These are phyloP conservation scores for Apamea crenata DNA, from an alignment of 2,888 invertebrate species.

Conservation along the genomic window DNA sequence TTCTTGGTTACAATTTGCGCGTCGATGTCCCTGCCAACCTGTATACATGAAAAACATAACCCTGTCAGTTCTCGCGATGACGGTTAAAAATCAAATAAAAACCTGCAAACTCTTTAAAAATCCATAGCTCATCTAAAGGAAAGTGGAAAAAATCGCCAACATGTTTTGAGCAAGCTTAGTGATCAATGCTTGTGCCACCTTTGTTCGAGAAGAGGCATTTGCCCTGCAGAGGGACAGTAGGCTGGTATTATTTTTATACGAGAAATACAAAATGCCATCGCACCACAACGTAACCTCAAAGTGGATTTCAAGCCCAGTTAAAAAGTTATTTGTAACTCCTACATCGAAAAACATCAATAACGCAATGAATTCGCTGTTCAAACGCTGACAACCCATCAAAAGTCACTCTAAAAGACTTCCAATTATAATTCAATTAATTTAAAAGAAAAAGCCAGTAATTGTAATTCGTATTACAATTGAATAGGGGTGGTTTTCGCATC, in stretches of 20 bases:
- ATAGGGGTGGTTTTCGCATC: slow-evolving; percentile 63
- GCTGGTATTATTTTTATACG: too few relatives aligned
- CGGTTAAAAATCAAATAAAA: background rate
- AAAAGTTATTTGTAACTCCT: slow-evolving; percentile 1
- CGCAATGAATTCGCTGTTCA: slow-evolving; percentile 50
- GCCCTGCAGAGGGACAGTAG: too few relatives aligned
- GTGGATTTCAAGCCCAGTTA: slow-evolving; percentile 12
- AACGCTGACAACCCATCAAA: slow-evolving; percentile 66
- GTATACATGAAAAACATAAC: background rate
- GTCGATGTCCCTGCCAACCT: too few relatives aligned
- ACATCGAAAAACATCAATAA: slow-evolving; percentile 29
- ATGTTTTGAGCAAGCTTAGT: too few relatives aligned
- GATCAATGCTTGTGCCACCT: too few relatives aligned
- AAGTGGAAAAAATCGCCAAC: background rate
- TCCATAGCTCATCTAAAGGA: background rate
- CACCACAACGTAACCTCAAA: background rate
- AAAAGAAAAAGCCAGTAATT: slow-evolving; percentile 63
- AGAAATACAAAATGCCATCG: background rate
- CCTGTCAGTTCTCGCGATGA: background rate
- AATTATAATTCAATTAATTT: slow-evolving; percentile 81
- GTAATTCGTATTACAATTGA: slow-evolving; percentile 55
- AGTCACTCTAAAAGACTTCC: slow-evolving; percentile 80
- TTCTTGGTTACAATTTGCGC: too few relatives aligned
- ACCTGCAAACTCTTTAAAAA: background rate
- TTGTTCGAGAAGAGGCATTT: too few relatives aligned